phyloP scores from a whole-genome alignment of 2,888 invertebrate genomes.

The Drosophila anomelani region DNA sequence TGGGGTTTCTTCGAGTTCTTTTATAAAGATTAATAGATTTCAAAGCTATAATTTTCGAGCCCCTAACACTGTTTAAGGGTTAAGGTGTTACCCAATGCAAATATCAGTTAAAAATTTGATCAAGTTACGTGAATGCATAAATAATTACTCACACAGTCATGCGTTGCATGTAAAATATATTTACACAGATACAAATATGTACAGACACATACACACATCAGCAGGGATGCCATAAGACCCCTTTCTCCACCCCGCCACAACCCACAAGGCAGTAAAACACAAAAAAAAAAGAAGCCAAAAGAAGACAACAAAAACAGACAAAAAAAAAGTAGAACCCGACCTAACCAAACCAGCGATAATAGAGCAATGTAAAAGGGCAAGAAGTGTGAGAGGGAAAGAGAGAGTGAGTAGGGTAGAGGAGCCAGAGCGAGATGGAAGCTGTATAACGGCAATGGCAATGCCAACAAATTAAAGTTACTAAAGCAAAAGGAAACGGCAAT shows the following conservation, averaged over 20 bases:
- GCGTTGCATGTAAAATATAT: slow-evolving; percentile 13
- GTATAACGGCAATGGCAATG: slow-evolving; percentile 66
- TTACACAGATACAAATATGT: neutral
- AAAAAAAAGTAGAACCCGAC: slow-evolving; percentile 38
- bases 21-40: too few relatives aligned
- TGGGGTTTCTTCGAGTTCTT: too few relatives aligned
- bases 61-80: neutral
- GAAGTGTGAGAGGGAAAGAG: slow-evolving; percentile 13
- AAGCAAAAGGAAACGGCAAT: slow-evolving; percentile 54
- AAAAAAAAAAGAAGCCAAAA: slow-evolving; percentile 18
- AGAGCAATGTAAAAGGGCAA: slow-evolving; percentile 44
- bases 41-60: neutral
- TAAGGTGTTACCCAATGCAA: slow-evolving; percentile 23
- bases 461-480: slow-evolving; percentile 75
- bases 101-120: slow-evolving; percentile 22
- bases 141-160: slow-evolving; percentile 8
- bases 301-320: slow-evolving; percentile 19
- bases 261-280: slow-evolving; percentile 1
- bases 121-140: slow-evolving; percentile 36
- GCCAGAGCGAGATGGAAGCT: slow-evolving; percentile 18
- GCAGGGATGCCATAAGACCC: slow-evolving; percentile 9
- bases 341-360: slow-evolving; percentile 41
- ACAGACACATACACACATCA: neutral
- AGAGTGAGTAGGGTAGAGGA: slow-evolving; percentile 3
- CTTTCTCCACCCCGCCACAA: slow-evolving; percentile 1